Conservation (phyloP, 2,113 vertebrate species). For the Ardeotis arabs region DNA sequence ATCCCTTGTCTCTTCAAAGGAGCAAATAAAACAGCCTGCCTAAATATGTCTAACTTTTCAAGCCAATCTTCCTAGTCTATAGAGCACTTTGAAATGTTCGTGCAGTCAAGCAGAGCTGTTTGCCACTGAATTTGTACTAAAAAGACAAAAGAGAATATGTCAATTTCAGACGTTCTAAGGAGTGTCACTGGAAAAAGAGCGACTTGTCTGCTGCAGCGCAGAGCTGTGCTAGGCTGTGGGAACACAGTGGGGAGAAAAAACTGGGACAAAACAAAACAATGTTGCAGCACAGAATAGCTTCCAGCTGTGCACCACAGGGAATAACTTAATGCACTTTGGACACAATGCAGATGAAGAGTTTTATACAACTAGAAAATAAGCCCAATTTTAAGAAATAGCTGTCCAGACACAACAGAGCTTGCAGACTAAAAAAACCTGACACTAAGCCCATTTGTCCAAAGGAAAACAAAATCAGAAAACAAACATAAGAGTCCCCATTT, state of each 20-base stretch:
- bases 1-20: constrained; percentile 45
- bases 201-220: constrained; percentile 46
- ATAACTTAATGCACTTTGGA: constrained; percentile 65
- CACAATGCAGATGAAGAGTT: constrained; percentile 68
- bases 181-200: constrained; percentile 55
- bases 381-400: constrained; percentile 68
- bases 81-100: constrained; percentile 55
- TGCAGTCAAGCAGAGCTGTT: constrained; percentile 65
- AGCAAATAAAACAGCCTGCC: constrained; percentile 52
- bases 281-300: constrained; percentile 69
- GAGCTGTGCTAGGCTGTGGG: constrained; percentile 63
- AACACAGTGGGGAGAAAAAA: constrained; percentile 71
- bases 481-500: neutral
- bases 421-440: neutral
- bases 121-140: constrained; percentile 65
- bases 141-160: constrained; percentile 70
- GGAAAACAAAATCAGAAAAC: constrained; percentile 22
- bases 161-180: constrained; percentile 70
- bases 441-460: constrained; percentile 18
- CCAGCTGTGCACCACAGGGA: constrained; percentile 74
- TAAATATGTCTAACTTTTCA: constrained; percentile 66
- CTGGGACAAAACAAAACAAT: constrained; percentile 74
- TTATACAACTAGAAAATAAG: constrained; percentile 69
- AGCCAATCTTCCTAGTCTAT: constrained; percentile 58
- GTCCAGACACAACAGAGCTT: constrained; percentile 61